Base-by-base conservation (phyloP, 2,888 invertebrate genomes). In the Cactoblastis cactorum region DNA sequence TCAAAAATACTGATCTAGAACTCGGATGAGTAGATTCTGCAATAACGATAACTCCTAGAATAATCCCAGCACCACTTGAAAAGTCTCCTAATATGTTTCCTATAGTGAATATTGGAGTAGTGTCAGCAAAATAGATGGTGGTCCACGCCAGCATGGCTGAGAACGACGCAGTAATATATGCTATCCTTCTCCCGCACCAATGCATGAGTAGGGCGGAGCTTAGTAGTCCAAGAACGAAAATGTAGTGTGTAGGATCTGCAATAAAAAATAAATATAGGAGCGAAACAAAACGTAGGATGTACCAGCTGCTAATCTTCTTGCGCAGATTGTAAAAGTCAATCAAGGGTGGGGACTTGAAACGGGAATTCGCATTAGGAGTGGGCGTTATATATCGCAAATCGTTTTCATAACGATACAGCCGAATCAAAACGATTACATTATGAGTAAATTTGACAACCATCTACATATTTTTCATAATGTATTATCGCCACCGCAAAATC, bases 41-140 rank as follows among this genome's bases (percentile, higher is more conserved):
- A 1, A 80, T 71, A 0, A 75, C 63, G 3, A 79, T 64, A 1
- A 74, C 73, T 49, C 74, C 74, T 35, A 79, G 17, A 24, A 38
- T 39, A 1, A 67, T 66, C 0, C 85, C 79, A 0, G 84, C 69
- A 19, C 92, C 92, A 12, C 77, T 74, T 33, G 83, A 73, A 53
- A 88, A 53, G 43, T 90, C 90, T 47, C 69, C 60, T 0, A 79
- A 57, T 11, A 68, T 50, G 48, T 76, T 63, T 9, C 69, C 71
- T 0, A 59, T 53, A 50, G 71, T 54, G 14, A 71, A 58, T 0
- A 52, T 57, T 0, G 59, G 18, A 1, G 65, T 46, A 24, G 56
- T 53, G 2, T 53, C 49, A 1, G 67, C 60, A 50, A 63, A 64
- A 57, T 66, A 69, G 12, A 67, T 70, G 3, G 71, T 51, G 0